Evolutionary conservation across 2,113 vertebrate genomes (phyloP).

Genomic region (Sebastes schlegelii): DNA sequence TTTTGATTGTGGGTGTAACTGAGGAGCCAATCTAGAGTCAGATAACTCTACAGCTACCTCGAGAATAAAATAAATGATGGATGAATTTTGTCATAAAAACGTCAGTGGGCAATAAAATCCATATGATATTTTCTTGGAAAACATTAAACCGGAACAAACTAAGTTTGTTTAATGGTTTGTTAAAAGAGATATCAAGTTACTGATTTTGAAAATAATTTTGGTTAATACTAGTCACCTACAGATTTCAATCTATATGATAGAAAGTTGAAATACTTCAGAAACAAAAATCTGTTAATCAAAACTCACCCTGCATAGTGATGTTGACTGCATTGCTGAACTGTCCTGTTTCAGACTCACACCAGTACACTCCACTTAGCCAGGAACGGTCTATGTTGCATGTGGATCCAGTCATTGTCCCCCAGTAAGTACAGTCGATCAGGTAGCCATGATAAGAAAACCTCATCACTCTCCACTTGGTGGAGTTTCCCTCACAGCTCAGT

Average conservation of each 20-base stretch:
- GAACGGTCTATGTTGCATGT: neutral
- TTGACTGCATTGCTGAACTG: constrained; percentile 1
- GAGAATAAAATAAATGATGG: no score
- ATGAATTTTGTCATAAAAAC: no score
- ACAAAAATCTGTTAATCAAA: neutral
- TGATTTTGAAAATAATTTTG: neutral
- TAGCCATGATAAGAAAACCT: rapidly evolving
- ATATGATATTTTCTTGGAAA: no score
- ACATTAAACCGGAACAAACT: no score
- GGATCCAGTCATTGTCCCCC: neutral
- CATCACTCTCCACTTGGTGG: constrained; percentile 50
- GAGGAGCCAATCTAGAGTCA: neutral
- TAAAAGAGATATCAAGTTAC: neutral
- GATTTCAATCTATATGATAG: no score
- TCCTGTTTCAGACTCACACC: constrained; percentile 11
- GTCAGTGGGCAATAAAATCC: no score
- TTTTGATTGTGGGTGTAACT: no score
- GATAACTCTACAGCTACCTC: neutral
- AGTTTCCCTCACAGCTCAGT: constrained; percentile 51
- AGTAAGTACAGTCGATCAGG: rapidly evolving
- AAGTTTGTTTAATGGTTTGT: no score
- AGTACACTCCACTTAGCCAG: neutral
- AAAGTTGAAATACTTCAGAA: no score
- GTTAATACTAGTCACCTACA: neutral
- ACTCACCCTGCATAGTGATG: neutral